Evolutionary conservation across 2,797 vertebrate species (phyloP).

Genomic region (Hydrocynus forskahlii): DNA sequence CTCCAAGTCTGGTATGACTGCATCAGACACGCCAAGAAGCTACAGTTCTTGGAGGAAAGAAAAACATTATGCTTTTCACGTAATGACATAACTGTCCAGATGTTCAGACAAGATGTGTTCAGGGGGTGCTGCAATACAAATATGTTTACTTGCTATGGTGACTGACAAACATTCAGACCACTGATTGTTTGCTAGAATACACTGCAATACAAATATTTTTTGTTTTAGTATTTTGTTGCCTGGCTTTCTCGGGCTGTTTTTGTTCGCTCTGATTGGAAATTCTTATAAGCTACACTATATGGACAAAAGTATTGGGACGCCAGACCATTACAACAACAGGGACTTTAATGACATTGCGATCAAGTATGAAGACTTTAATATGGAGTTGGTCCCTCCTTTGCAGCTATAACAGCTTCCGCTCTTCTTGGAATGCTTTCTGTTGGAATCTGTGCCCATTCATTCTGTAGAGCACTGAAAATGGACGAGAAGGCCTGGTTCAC

Average conservation of each 20-base stretch:
- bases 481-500: too few relatives aligned
- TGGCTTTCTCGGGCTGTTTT: not conserved
- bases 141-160: not conserved
- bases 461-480: too few relatives aligned
- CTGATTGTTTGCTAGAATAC: not conserved
- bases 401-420: too few relatives aligned
- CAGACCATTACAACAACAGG: too few relatives aligned
- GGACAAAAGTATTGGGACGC: too few relatives aligned
- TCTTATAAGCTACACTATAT: too few relatives aligned
- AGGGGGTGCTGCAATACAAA: not conserved
- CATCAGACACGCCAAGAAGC: not conserved
- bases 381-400: too few relatives aligned
- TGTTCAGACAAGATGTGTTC: conserved; percentile 10
- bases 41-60: conserved; percentile 1
- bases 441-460: too few relatives aligned
- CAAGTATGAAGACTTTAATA: too few relatives aligned
- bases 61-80: not conserved
- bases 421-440: too few relatives aligned
- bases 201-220: not conserved
- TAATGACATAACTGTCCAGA: not conserved
- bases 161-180: not conserved
- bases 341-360: too few relatives aligned
- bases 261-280: not conserved
- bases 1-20: not conserved
- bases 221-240: not conserved